These are phyloP conservation scores for Pristiophorus japonicus DNA, from an alignment of 2,113 vertebrate species.

Conservation along the genomic window DNA sequence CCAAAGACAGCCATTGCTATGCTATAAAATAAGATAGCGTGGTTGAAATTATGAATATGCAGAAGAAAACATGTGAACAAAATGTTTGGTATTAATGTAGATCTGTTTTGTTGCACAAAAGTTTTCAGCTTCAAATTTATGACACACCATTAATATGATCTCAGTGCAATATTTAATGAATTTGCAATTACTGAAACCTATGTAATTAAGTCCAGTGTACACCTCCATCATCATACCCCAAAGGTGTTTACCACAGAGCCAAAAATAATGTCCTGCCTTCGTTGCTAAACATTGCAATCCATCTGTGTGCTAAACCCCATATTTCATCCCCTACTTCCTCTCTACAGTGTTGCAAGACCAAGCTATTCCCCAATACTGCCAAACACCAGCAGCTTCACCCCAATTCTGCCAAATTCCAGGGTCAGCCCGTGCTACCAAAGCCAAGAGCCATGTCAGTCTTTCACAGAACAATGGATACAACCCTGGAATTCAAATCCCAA, in stretches of 20 bases:
- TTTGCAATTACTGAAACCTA: background rate
- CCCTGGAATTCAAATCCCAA: background rate
- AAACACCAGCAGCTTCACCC: background rate
- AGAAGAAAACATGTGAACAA: background rate
- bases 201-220: background rate
- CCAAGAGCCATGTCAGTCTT: background rate
- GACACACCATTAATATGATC: background rate
- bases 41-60: background rate
- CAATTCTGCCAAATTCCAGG: background rate
- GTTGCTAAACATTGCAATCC: background rate
- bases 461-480: background rate
- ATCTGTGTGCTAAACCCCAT: background rate
- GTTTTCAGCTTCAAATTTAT: background rate
- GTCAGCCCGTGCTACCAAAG: background rate
- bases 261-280: background rate
- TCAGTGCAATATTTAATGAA: background rate
- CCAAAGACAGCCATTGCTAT: background rate
- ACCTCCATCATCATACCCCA: background rate
- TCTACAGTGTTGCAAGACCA: background rate
- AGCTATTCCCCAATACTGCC: background rate
- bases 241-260: background rate
- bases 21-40: background rate
- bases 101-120: background rate
- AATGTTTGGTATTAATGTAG: background rate
- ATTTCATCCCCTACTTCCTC: background rate